Evolutionary conservation across 2,797 vertebrate genomes (phyloP).

Genomic region (Triplophysa bombifrons): DNA sequence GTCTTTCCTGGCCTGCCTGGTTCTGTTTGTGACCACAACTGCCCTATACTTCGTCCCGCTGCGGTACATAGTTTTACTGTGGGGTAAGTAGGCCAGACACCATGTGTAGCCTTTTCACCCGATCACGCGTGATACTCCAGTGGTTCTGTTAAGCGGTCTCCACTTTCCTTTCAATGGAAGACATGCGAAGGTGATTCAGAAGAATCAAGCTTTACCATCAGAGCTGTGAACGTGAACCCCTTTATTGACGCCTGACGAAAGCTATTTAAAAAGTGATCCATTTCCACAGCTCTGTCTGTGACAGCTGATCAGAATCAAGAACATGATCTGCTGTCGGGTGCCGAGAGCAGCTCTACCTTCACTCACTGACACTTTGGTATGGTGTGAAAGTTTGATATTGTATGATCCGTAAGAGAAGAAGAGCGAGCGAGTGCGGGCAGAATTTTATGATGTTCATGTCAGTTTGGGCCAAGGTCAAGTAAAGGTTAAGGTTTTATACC

Average conservation of each 20-base stretch:
- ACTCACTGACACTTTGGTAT: constrained; percentile 24
- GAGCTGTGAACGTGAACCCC: constrained; percentile 55
- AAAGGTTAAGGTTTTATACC: constrained; percentile 12
- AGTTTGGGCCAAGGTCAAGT: constrained; percentile 11
- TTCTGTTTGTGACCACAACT: constrained; percentile 77
- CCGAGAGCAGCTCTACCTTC: constrained; percentile 11
- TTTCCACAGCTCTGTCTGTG: constrained; percentile 69
- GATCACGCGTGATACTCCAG: constrained; percentile 14
- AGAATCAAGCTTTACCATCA: constrained; percentile 50
- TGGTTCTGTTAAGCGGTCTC: constrained; percentile 41
- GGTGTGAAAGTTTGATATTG: constrained; percentile 11
- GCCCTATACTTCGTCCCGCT: constrained; percentile 86
- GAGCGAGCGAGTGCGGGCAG: neutral
- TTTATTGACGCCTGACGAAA: constrained; percentile 64
- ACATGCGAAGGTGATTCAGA: constrained; percentile 36
- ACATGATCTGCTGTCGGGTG: constrained; percentile 47
- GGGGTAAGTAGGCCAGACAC: constrained; percentile 85
- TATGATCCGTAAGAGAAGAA: neutral
- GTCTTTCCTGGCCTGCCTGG: constrained; percentile 83
- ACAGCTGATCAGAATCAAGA: constrained; percentile 70
- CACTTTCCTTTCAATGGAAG: constrained; percentile 40
- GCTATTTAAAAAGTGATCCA: constrained; percentile 65
- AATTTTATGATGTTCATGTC: neutral
- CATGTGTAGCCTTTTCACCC: constrained; percentile 45
- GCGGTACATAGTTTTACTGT: constrained; percentile 90